Conservation (phyloP, 2,797 vertebrate genomes). For the Galago senegalensis region DNA sequence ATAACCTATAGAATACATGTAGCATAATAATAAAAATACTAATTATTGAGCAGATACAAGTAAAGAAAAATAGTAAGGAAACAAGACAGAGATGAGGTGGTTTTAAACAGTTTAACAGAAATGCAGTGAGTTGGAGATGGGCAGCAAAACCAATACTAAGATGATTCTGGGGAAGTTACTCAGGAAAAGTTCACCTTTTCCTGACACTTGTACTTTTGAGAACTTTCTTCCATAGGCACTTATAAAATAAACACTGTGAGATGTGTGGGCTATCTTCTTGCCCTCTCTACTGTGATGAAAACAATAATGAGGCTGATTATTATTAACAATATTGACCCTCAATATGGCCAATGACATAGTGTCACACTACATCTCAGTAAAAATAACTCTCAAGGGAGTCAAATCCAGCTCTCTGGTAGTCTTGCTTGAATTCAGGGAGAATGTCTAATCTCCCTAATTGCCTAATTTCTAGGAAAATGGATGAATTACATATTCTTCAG, state of each 20-base stretch:
- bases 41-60: neutral
- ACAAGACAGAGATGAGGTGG: neutral
- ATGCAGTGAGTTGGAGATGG: neutral
- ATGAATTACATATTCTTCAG: neutral
- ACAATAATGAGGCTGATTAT: neutral
- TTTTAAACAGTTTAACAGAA: conserved; percentile 4
- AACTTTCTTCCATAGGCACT: neutral
- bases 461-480: neutral
- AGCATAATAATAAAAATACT: neutral
- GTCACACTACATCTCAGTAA: neutral
- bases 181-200: neutral
- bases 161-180: neutral
- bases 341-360: neutral
- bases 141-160: neutral
- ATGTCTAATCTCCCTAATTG: neutral
- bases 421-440: neutral
- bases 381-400: neutral
- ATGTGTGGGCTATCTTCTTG: neutral
- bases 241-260: neutral
- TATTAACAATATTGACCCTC: neutral
- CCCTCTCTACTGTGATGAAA: neutral
- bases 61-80: neutral
- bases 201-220: neutral
- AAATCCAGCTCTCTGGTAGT: neutral
- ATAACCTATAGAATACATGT: neutral